A percentile compares a stretch with the other conserved stretches of the same genome.
Conservation (phyloP, 2,888 invertebrate species). For the Selenia dentaria region DNA sequence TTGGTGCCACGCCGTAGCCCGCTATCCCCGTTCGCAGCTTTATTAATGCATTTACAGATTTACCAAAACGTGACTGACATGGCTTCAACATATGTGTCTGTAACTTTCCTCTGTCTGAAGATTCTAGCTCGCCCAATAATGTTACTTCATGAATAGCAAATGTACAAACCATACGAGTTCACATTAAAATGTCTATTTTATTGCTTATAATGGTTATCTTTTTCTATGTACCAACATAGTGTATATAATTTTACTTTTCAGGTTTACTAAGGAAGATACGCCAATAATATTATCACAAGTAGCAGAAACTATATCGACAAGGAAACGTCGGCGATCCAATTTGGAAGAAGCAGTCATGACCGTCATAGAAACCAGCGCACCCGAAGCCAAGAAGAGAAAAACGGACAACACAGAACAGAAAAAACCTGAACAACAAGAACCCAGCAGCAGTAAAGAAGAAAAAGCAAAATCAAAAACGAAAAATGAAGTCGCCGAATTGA, state of each 20-base stretch:
- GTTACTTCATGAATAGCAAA: too few relatives aligned
- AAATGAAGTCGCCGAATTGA: conserved; percentile 4
- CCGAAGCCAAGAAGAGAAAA: conserved; percentile 47
- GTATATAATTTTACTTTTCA: conserved; percentile 1
- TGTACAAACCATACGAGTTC: too few relatives aligned
- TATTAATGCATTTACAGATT: too few relatives aligned
- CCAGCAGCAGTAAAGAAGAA: conserved; percentile 25
- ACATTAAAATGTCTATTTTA: too few relatives aligned
- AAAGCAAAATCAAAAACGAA: conserved; percentile 17
- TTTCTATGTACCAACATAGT: too few relatives aligned
- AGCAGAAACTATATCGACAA: conserved; percentile 36
- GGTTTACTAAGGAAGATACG: conserved; percentile 1
- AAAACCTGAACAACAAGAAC: conserved; percentile 30
- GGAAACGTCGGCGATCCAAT: conserved; percentile 68
- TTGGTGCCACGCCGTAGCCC: too few relatives aligned
- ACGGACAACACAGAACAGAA: conserved; percentile 22
- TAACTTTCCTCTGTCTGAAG: too few relatives aligned
- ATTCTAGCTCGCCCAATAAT: too few relatives aligned
- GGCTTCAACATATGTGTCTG: too few relatives aligned
- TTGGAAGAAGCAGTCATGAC: conserved; percentile 62
- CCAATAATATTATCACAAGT: neutral
- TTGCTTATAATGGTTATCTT: too few relatives aligned
- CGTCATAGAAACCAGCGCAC: conserved; percentile 44
- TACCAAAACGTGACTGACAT: too few relatives aligned
- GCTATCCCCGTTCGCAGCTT: too few relatives aligned